A percentile compares a stretch with the other conserved stretches of the same genome.
Conservation (phyloP, 1,140 invertebrate species). For the Metaphire vulgaris region DNA sequence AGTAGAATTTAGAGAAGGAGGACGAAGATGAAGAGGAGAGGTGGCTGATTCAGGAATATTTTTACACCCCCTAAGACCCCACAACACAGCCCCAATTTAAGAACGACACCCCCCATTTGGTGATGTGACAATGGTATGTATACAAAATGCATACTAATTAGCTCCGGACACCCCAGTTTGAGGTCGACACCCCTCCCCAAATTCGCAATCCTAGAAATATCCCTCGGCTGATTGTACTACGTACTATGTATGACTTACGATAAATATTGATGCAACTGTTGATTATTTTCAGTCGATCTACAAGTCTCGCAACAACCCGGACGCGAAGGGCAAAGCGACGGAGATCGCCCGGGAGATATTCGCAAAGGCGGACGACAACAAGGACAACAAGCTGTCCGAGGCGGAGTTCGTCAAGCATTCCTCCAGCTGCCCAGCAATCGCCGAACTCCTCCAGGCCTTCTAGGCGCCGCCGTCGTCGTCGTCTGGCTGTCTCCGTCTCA, state of each 20-base stretch:
- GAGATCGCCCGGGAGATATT: slow-evolving; percentile 7
- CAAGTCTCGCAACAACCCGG: background rate
- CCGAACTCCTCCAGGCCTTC: slow-evolving; percentile 10
- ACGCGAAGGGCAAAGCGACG: background rate
- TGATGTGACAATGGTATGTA: too few relatives aligned
- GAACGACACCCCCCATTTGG: too few relatives aligned
- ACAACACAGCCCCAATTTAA: too few relatives aligned
- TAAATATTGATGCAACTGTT: too few relatives aligned
- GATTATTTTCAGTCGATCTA: slow-evolving; percentile 7
- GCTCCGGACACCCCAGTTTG: too few relatives aligned
- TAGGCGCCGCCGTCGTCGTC: too few relatives aligned
- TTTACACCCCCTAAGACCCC: too few relatives aligned
- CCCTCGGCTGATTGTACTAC: background rate
- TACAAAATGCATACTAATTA: too few relatives aligned
- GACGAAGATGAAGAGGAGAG: background rate
- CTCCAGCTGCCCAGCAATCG: background rate
- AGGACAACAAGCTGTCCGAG: slow-evolving; percentile 10
- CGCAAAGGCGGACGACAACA: slow-evolving; percentile 18
- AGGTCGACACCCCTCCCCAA: too few relatives aligned
- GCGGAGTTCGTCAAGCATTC: slow-evolving; percentile 17
- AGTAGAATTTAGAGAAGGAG: background rate
- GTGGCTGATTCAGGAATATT: background rate
- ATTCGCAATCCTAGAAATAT: background rate
- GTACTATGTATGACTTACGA: too few relatives aligned
- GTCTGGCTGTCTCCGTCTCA: background rate